Percentiles rank a stretch among this genome's conserved stretches.
phyloP scores from a whole-genome alignment of 2,797 vertebrate genomes.

The Poeciliopsis presidionis region DNA sequence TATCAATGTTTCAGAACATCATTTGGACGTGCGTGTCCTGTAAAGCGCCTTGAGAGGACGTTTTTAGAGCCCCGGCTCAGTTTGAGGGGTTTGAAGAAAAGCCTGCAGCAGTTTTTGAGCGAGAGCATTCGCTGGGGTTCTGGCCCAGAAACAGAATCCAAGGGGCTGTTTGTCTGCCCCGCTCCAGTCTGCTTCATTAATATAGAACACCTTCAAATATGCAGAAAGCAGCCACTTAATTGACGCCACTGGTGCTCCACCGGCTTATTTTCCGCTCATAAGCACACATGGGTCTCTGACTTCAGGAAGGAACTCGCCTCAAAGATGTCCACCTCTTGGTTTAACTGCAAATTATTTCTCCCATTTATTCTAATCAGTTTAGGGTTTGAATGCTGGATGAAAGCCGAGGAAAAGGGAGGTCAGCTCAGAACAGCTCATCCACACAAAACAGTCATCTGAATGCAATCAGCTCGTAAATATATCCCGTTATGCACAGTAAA shows the following conservation, averaged over 20 bases:
- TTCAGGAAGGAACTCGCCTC: neutral
- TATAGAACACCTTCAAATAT: conserved; percentile 48
- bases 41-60: neutral
- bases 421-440: neutral
- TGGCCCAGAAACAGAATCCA: neutral
- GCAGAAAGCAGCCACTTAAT: conserved; percentile 59
- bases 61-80: neutral
- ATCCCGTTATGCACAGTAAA: neutral
- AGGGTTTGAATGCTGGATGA: neutral
- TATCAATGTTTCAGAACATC: neutral
- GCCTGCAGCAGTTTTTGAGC: neutral
- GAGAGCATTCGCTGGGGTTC: neutral
- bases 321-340: neutral
- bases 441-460: neutral
- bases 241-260: conserved; percentile 2
- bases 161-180: neutral
- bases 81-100: neutral
- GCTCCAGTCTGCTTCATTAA: neutral
- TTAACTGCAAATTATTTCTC: conserved; percentile 1
- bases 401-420: neutral
- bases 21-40: neutral
- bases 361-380: neutral
- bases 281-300: neutral
- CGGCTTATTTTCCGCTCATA: neutral
- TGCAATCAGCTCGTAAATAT: neutral